Evolutionary conservation across 2,797 vertebrate species (phyloP), one percentile per base, ranked within the genome.

Genomic region (Pteropus rufus): DNA sequence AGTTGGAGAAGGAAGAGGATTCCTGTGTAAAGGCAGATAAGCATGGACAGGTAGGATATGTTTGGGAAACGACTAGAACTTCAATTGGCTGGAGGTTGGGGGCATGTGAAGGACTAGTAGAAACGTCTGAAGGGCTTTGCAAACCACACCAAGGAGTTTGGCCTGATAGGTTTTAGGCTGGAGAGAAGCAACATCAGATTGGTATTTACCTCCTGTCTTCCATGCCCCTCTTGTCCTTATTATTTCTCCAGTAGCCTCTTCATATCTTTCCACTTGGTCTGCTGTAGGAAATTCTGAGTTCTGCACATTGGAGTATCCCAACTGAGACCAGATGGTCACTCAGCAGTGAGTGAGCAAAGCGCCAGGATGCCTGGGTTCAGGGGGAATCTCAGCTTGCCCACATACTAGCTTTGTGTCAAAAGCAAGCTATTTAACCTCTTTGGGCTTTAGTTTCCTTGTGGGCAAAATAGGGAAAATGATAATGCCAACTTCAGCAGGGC

Each of bases 241-340:
- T 64, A 69, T 91, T 95, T 72, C 49, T 58, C 41, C 16, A 31
- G 31, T 65, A 54, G 65, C 31, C 24, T 94, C 62, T 76, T 94
- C 65, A 18, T n/a, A n/a, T 10, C 1, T 31, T 79, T 83, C n/a
- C 29, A 86, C 31, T 69, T 58, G 46, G 29, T 79, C 39, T 62
- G 44, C 82, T 85, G 15, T 34, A 23, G 73, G 46, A 85, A 44
- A 79, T 84, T 44, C 65, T 41, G 85, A 89, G 75, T 77, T 93
- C 24, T 56, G 29, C 24, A 80, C 19, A 41, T 3, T 9, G 7
- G 34, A 86, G 29, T 77, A 31, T 75, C 93, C 83, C 46, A 54
- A 34, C 26, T 64, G 76, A 95, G 64, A 84, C 54, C 94, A 95
- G 82, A 94, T 80, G 69, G 86, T 58, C 79, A 86, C 64, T 84